Evolutionary conservation across 2,113 vertebrate species (phyloP).

Genomic region (Ptyas mucosa): DNA sequence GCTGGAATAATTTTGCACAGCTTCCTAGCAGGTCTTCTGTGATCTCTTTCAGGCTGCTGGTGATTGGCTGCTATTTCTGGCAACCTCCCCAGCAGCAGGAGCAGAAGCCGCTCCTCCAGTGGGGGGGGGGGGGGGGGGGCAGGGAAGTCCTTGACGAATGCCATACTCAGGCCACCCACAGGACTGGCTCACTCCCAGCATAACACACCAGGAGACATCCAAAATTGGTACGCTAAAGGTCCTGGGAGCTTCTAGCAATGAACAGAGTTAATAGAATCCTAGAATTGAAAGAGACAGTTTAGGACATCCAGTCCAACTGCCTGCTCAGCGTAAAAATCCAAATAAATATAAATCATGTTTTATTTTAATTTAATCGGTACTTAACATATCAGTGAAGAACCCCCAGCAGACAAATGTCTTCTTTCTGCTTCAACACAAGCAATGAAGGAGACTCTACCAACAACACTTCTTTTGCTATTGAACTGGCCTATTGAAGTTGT

Average conservation of each 20-base stretch:
- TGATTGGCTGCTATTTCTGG: background rate
- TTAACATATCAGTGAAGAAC: background rate
- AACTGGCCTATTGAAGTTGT: background rate
- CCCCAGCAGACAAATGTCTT: background rate
- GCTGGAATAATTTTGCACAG: conserved; percentile 16
- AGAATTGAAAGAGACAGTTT: background rate
- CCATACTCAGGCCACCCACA: background rate
- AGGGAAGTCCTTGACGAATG: background rate
- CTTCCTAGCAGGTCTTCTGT: background rate
- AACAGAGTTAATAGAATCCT: background rate
- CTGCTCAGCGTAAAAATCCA: background rate
- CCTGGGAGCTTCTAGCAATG: background rate
- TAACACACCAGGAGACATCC: background rate
- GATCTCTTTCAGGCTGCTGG: background rate
- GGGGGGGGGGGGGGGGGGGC: background rate
- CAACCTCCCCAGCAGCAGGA: background rate
- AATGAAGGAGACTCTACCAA: background rate
- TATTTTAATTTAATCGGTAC: background rate
- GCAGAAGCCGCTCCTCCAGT: background rate
- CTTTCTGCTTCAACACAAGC: background rate
- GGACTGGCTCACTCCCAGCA: background rate
- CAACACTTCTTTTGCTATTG: background rate
- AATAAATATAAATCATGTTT: background rate
- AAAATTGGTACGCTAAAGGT: background rate
- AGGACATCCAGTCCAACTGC: background rate